Conservation (phyloP, 2,797 vertebrate species). For the Malacoctenus gilli region DNA sequence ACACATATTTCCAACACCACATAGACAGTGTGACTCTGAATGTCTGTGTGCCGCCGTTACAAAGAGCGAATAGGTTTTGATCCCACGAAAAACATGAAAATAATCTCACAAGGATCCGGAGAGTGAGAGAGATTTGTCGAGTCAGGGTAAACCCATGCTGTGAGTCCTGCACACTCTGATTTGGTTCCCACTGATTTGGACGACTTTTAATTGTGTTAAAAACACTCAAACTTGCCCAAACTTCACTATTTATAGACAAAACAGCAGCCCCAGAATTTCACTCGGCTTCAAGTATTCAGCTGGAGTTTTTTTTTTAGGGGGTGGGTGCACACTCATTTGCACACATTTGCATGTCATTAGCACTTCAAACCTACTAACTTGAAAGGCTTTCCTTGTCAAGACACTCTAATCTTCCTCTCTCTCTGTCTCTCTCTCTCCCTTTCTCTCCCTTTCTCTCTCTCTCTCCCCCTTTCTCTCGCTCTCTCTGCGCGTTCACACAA, state of each 20-base stretch:
- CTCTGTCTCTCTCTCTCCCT: conserved; percentile 43
- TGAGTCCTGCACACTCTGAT: conserved; percentile 1
- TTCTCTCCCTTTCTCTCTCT: conserved; percentile 54
- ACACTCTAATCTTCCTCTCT: conserved; percentile 73
- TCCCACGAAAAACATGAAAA: too few species aligned
- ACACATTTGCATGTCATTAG: conserved; percentile 85
- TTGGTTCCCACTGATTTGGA: conserved; percentile 23
- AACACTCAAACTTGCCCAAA: conserved; percentile 69
- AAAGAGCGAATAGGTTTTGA: too few species aligned
- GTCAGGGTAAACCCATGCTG: conserved; percentile 3
- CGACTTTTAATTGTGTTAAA: conserved; percentile 47
- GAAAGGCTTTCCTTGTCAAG: conserved; percentile 84
- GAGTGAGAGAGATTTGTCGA: conserved; percentile 2
- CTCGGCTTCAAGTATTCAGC: conserved; percentile 68
- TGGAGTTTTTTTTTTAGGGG: conserved; percentile 72
- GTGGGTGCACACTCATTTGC: conserved; percentile 78
- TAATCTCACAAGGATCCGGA: too few species aligned
- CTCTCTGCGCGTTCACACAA: conserved; percentile 51
- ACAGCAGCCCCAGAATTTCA: conserved; percentile 64
- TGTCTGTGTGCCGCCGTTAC: too few species aligned
- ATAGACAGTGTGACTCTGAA: too few species aligned
- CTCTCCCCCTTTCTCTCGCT: conserved; percentile 52
- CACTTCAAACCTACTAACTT: conserved; percentile 86
- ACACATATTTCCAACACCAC: too few species aligned
- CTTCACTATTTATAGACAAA: conserved; percentile 76